Base-by-base conservation (phyloP, 23 tunicate species). In the Ascidia mentula region DNA sequence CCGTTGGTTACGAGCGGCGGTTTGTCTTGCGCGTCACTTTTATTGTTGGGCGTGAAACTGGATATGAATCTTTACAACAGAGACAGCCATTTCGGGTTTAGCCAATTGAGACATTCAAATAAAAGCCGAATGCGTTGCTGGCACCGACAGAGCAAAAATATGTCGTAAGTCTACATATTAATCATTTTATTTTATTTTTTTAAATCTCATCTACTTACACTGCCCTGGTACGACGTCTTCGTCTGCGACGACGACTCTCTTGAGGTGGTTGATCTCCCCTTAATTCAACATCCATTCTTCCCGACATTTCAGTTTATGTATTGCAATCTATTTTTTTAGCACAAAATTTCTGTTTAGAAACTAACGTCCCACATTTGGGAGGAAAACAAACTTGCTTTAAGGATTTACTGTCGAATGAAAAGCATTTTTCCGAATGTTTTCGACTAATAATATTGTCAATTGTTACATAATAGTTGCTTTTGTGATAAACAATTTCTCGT, bases 191-290 rank as follows among this genome's bases (percentile, higher is more conserved):
- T n/a, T n/a, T n/a, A n/a, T n/a, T n/a, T n/a, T n/a, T n/a, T n/a
- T n/a, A n/a, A n/a, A n/a, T n/a, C n/a, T n/a, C 6, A 1, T 37
- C 24, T 37, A 74, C 80, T 77, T 45, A 77, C 80, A 77, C 69
- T 12, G 80, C 80, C 35, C 80, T 45, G 17, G 37, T 77, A 7
- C 80, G 69, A 7, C 80, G 42, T 45, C 80, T 42, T 33, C 80
- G 32, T 26, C 45, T 77, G 4, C 45, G 45, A 36, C 69, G 74
- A 32, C 39, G 42, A n/a, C 18, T 77, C 20, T 77, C 80, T 26
- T 46, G 33, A 6, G 80, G 37, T 18, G 32, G 46, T 36, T 37
- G 78, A 26, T 34, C 78, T 34, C 40, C 65, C 7, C 22, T 36
- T 34, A 36, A 32, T 5, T 34, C 8, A 22, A 5, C 39, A 34